Evolutionary conservation across 2,113 vertebrate genomes (phyloP).

Genomic region (Salminus brasiliensis): DNA sequence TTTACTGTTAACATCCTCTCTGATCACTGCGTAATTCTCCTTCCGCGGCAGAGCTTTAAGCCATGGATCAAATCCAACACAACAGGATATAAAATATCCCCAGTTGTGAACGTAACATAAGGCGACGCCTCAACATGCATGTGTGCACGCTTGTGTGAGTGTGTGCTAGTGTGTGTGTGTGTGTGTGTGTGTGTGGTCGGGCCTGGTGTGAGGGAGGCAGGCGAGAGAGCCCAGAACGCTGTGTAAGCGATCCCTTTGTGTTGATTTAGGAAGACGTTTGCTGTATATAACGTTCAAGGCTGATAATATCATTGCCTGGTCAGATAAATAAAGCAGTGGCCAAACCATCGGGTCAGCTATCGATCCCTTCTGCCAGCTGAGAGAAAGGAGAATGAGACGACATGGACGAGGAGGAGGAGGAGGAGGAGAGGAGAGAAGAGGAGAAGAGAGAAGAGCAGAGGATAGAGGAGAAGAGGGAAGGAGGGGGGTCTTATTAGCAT

Average conservation of each 20-base stretch:
- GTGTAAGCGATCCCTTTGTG: conserved; percentile 84
- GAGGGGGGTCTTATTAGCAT: conserved; percentile 84
- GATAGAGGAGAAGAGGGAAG: conserved; percentile 11
- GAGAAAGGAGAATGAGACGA: conserved; percentile 63
- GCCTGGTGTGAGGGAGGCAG: conserved; percentile 62
- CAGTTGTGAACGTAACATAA: conserved; percentile 70
- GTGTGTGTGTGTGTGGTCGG: conserved; percentile 59
- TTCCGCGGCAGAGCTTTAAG: conserved; percentile 77
- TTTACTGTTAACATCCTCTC: conserved; percentile 67
- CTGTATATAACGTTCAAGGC: conserved; percentile 87
- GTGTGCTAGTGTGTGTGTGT: conserved; percentile 64
- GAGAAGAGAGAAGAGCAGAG: conserved; percentile 67
- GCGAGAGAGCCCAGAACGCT: conserved; percentile 75
- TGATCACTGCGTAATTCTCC: conserved; percentile 76
- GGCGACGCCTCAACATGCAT: conserved; percentile 54
- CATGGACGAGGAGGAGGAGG: conserved; percentile 50
- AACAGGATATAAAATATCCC: conserved; percentile 71
- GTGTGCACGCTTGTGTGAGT: conserved; percentile 65
- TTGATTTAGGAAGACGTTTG: conserved; percentile 91
- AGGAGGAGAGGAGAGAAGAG: conserved; percentile 51
- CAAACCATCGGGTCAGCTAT: conserved; percentile 83
- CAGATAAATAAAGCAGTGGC: conserved; percentile 86
- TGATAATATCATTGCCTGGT: conserved; percentile 83
- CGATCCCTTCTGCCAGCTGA: conserved; percentile 76
- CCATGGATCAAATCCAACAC: conserved; percentile 78